phyloP scores from a whole-genome alignment of 2,888 invertebrate species.

The Eristalis intricaria region DNA sequence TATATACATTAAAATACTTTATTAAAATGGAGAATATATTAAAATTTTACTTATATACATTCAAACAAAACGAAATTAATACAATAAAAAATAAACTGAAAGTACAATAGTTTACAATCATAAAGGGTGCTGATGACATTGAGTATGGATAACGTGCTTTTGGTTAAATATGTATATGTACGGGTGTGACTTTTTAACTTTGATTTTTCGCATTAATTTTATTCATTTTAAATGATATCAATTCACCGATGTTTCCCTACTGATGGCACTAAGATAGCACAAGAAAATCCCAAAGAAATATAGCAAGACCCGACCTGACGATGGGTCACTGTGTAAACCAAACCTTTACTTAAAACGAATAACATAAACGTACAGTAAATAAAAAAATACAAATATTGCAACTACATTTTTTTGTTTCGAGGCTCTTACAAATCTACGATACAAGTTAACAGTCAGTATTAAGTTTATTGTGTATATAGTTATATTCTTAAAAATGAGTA shows the following conservation, averaged over 20 bases:
- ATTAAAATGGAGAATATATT: conserved; percentile 70
- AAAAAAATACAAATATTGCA: conserved; percentile 60
- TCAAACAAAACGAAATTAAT: conserved; percentile 47
- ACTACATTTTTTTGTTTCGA: conserved; percentile 51
- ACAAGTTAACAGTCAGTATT: conserved; percentile 65
- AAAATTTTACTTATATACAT: conserved; percentile 68
- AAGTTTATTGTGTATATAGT: conserved; percentile 35
- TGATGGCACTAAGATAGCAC: conserved; percentile 65
- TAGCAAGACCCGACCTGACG: neutral
- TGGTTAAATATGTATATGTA: conserved; percentile 42
- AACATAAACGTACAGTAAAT: conserved; percentile 19
- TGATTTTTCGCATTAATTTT: neutral
- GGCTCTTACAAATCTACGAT: conserved; percentile 67
- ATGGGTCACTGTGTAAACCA: neutral
- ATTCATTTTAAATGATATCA: conserved; percentile 28
- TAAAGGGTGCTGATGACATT: conserved; percentile 31
- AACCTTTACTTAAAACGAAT: conserved; percentile 35
- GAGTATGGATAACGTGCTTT: conserved; percentile 37
- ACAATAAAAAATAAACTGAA: conserved; percentile 33
- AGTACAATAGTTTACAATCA: conserved; percentile 37
- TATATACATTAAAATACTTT: conserved; percentile 64
- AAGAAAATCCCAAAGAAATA: conserved; percentile 15
- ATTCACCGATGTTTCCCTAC: conserved; percentile 35
- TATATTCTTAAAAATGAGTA: conserved; percentile 60
- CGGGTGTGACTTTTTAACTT: conserved; percentile 14